A percentile compares a stretch with the other conserved stretches of the same genome.
These are phyloP conservation scores for Danionella cerebrum DNA, from an alignment of 2,113 vertebrate genomes.

Conservation along the genomic window DNA sequence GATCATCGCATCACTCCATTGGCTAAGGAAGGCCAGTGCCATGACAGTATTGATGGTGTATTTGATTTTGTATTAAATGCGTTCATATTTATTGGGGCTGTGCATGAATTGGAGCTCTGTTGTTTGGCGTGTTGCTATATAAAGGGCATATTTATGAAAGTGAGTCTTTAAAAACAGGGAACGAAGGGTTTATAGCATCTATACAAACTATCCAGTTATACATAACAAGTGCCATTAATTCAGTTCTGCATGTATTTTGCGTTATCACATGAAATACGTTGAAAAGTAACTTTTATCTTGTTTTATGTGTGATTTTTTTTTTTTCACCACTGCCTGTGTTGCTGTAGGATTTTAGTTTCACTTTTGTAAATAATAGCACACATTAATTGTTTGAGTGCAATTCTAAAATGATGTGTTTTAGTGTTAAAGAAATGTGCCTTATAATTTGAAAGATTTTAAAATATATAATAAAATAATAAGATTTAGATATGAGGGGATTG, in stretches of 20 bases:
- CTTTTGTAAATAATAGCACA: neutral
- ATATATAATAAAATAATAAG: no score
- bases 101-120: neutral
- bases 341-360: neutral
- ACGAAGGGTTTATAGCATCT: neutral
- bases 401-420: neutral
- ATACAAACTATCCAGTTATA: neutral
- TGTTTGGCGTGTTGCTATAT: neutral
- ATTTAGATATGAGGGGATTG: no score
- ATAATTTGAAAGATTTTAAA: neutral
- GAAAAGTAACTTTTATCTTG: neutral
- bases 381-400: neutral
- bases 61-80: conserved; percentile 16
- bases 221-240: neutral
- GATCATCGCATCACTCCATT: conserved; percentile 30
- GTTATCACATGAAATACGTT: neutral
- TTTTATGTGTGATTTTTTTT: neutral
- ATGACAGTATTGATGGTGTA: conserved; percentile 38
- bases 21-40: conserved; percentile 10
- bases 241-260: neutral
- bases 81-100: conserved; percentile 28
- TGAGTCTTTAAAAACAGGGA: neutral
- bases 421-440: neutral
- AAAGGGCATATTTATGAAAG: neutral
- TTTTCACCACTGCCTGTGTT: neutral